Base-by-base conservation (phyloP, 1,140 invertebrate genomes). In the Drosophila bifasciata region DNA sequence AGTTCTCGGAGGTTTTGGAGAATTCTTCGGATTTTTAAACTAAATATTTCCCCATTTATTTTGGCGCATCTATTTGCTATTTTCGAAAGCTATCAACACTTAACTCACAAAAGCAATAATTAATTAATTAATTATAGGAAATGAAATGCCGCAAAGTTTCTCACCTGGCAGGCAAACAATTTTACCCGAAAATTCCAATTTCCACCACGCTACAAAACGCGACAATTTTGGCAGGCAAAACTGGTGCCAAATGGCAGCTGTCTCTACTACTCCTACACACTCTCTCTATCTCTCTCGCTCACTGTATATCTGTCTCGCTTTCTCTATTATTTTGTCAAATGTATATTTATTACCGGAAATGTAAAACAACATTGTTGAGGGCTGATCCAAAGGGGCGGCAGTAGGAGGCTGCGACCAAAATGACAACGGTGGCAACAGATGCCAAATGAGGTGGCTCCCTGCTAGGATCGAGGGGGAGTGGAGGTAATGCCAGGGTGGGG, bases 321-420 rank as follows among this genome's bases (percentile, higher is more conserved):
- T 51, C 70, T 72, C 72, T 80, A 86, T 69, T 85, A 73, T 77
- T 85, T 85, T 85, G 64, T 77, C 81, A 85, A 81, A 85, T 81
- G 81, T 78, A 66, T 86, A 86, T 86, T 86, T 88, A 86, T 86
- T 86, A 86, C 78, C 74, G 81, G 78, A 86, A 86, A 86, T 86
- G 81, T 88, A 83, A 83, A 86, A 78, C 80, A 86, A 76, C 77
- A 86, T 60, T 66, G 49, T 81, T 69, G 46, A 40, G 39, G n/a
- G 9, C 36, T 21, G n/a, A 51, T n/a, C 16, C 17, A 44, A 1
- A 44, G 23, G 15, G 25, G n/a, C 17, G 40, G 25, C 15, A 8
- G 21, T 8, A 5, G 40, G 49, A 40, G 49, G 36, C 44, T 63
- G 60, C 52, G 60, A 60, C 63, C 63, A 43, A 72, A 86, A 85